Conservation (phyloP, 2,888 invertebrate species). For the Acronicta leporina region DNA sequence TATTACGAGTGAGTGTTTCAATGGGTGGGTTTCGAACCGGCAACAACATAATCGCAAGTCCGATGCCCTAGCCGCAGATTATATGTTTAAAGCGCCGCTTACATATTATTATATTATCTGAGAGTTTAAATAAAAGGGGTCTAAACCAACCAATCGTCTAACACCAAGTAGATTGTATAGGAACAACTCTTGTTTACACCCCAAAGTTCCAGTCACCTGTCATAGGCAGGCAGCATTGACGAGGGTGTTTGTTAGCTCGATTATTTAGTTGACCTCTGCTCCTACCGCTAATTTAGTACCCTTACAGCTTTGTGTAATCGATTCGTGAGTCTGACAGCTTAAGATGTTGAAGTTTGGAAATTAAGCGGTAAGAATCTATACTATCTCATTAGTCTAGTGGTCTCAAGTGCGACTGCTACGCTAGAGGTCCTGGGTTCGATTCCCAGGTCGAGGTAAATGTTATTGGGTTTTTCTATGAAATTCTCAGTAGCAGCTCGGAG, state of each 20-base stretch:
- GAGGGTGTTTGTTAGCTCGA: slow-evolving; percentile 76
- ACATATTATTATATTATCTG: background rate
- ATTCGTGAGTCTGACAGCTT: slow-evolving; percentile 49
- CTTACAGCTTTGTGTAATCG: slow-evolving; percentile 41
- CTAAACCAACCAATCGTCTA: slow-evolving; percentile 28
- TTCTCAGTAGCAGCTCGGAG: no score
- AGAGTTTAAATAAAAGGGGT: slow-evolving; percentile 2
- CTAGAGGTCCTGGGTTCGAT: no score
- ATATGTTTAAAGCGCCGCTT: no score
- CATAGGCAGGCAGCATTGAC: slow-evolving; percentile 76
- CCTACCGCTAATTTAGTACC: slow-evolving; percentile 58
- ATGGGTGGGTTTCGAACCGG: no score
- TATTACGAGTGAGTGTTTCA: no score
- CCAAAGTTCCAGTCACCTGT: slow-evolving; percentile 65
- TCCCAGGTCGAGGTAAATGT: no score
- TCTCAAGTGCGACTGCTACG: no score
- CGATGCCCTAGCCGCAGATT: no score
- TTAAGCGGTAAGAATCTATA: background rate
- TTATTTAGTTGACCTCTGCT: slow-evolving; percentile 76
- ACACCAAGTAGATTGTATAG: slow-evolving; percentile 40
- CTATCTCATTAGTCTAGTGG: no score
- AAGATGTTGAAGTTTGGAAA: slow-evolving; percentile 20
- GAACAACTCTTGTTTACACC: slow-evolving; percentile 46
- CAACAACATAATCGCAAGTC: no score
- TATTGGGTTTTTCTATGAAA: no score